Percentiles rank a stretch among this genome's conserved stretches.
Conservation (phyloP, 2,797 vertebrate species). For the Xiphorhynchus erythropygius region DNA sequence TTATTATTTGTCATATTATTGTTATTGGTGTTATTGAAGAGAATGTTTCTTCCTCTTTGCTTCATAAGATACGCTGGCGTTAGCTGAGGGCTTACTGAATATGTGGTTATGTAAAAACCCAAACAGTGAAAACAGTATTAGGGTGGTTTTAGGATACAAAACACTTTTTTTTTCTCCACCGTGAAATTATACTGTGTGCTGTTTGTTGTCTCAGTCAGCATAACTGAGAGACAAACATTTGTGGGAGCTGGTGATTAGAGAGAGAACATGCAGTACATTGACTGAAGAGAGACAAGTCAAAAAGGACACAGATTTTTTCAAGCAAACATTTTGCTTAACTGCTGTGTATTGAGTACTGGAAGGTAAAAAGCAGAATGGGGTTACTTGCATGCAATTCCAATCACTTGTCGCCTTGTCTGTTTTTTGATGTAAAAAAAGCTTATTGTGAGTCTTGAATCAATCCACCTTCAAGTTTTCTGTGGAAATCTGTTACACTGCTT, state of each 20-base stretch:
- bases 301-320: neutral
- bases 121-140: neutral
- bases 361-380: neutral
- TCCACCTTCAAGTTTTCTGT: neutral
- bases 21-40: neutral
- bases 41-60: neutral
- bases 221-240: neutral
- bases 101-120: conserved; percentile 21
- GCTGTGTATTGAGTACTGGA: neutral
- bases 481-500: neutral
- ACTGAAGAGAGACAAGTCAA: neutral
- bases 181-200: neutral
- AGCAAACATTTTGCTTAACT: neutral
- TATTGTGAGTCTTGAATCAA: neutral
- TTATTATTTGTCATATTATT: neutral
- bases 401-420: neutral
- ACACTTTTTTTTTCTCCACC: neutral
- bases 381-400: neutral
- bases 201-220: conserved; percentile 17
- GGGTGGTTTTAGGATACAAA: neutral
- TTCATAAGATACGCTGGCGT: neutral
- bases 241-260: conserved; percentile 7
- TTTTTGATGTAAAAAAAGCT: neutral
- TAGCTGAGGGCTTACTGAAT: neutral
- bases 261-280: neutral